These are phyloP conservation scores for Callimorpha dominula DNA, from an alignment of 2,888 invertebrate genomes.

Conservation along the genomic window DNA sequence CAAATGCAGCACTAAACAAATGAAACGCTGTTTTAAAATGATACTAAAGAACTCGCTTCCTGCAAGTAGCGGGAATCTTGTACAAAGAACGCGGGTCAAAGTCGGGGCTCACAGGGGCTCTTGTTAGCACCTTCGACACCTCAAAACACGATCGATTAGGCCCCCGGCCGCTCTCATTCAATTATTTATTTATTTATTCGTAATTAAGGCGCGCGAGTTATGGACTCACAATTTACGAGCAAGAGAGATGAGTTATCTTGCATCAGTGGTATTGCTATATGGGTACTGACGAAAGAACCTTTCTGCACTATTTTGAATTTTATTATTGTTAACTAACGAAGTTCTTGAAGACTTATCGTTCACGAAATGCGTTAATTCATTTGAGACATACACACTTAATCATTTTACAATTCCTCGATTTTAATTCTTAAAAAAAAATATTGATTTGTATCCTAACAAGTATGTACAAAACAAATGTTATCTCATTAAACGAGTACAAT, in stretches of 20 bases:
- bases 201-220: slow-evolving; percentile 86
- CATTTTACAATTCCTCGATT: neutral
- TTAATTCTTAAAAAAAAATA: neutral
- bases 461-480: slow-evolving; percentile 58
- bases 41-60: slow-evolving; percentile 17
- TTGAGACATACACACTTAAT: neutral
- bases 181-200: slow-evolving; percentile 88
- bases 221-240: slow-evolving; percentile 80
- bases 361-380: neutral
- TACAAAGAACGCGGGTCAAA: slow-evolving; percentile 28
- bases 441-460: slow-evolving; percentile 24
- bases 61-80: slow-evolving; percentile 49
- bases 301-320: slow-evolving; percentile 47
- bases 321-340: slow-evolving; percentile 10
- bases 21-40: slow-evolving; percentile 20
- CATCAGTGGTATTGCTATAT: slow-evolving; percentile 63
- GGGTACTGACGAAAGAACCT: slow-evolving; percentile 49
- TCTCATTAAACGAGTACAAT: slow-evolving; percentile 76
- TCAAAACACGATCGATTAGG: slow-evolving; percentile 79
- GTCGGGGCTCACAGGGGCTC: slow-evolving; percentile 51
- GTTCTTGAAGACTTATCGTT: neutral
- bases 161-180: slow-evolving; percentile 86
- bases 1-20: slow-evolving; percentile 13
- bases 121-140: slow-evolving; percentile 84
- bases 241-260: slow-evolving; percentile 75